These are phyloP conservation scores for Alectoris magna DNA, from an alignment of 2,797 vertebrate genomes.

Conservation along the genomic window DNA sequence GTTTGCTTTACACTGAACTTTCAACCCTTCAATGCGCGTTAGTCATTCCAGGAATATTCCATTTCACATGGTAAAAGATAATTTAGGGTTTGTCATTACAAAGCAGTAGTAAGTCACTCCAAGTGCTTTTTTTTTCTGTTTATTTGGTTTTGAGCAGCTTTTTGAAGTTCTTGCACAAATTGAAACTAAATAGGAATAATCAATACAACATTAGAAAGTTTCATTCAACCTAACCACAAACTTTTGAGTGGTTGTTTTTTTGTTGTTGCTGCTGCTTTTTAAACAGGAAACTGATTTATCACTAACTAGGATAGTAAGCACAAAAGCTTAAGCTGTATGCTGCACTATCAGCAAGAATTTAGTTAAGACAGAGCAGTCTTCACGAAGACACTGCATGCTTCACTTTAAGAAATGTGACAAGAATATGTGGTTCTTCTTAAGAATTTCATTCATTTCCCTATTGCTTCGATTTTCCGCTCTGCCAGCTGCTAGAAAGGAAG, in stretches of 20 bases:
- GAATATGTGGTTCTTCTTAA: neutral
- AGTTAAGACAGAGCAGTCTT: neutral
- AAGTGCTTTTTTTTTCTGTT: neutral
- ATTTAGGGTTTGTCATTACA: neutral
- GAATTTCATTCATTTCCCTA: neutral
- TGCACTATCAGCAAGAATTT: neutral
- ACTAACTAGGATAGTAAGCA: neutral
- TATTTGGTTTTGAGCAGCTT: neutral
- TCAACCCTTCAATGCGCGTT: neutral
- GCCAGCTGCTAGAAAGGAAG: neutral
- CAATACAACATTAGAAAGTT: neutral
- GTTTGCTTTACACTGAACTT: slow-evolving; percentile 61
- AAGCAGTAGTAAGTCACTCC: neutral
- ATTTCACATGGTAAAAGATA: neutral
- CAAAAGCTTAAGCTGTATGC: neutral
- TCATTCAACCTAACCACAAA: neutral
- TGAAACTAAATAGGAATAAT: neutral
- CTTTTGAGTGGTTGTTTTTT: neutral
- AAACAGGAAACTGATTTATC: neutral
- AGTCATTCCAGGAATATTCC: slow-evolving; percentile 42
- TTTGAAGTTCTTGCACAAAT: neutral
- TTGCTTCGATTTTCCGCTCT: neutral
- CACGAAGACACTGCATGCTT: neutral
- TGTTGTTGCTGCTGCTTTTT: neutral
- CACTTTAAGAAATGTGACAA: neutral